Conservation (phyloP, 1,140 invertebrate genomes). For the Drusus annulatus region DNA sequence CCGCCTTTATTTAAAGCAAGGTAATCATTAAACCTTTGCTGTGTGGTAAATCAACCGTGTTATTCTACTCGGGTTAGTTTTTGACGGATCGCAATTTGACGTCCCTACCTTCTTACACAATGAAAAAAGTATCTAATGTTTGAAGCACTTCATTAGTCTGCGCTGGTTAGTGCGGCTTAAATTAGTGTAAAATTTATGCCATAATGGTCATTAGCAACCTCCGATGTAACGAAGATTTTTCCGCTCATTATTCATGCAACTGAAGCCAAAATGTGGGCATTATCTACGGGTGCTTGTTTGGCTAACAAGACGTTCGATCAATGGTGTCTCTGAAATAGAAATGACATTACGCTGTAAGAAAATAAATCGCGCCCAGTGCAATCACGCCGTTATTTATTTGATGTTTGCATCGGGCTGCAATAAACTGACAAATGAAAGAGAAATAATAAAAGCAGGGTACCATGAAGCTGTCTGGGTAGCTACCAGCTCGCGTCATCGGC, state of each 20-base stretch:
- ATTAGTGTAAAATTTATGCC: background rate
- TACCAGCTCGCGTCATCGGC: background rate
- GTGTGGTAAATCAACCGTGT: too few relatives aligned
- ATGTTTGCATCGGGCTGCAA: constrained; percentile 22
- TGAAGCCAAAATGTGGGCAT: background rate
- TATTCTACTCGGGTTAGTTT: too few relatives aligned
- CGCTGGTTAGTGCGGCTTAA: background rate
- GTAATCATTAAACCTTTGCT: too few relatives aligned
- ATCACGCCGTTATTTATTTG: background rate
- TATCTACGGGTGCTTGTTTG: background rate
- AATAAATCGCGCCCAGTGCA: background rate
- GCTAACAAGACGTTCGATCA: background rate
- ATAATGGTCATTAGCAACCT: constrained; percentile 10
- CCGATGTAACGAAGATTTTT: background rate
- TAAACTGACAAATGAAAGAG: constrained; percentile 14
- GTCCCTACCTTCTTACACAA: background rate
- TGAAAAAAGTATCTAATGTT: background rate
- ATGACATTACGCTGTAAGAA: background rate
- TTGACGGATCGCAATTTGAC: too few relatives aligned
- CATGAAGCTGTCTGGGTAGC: constrained; percentile 11
- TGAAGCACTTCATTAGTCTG: background rate
- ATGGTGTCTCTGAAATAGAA: constrained; percentile 13
- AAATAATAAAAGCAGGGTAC: background rate
- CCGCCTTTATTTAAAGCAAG: too few relatives aligned
- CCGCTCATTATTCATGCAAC: background rate